Evolutionary conservation across 1,140 invertebrate genomes (phyloP).

Genomic region (Chironomus tepperi): DNA sequence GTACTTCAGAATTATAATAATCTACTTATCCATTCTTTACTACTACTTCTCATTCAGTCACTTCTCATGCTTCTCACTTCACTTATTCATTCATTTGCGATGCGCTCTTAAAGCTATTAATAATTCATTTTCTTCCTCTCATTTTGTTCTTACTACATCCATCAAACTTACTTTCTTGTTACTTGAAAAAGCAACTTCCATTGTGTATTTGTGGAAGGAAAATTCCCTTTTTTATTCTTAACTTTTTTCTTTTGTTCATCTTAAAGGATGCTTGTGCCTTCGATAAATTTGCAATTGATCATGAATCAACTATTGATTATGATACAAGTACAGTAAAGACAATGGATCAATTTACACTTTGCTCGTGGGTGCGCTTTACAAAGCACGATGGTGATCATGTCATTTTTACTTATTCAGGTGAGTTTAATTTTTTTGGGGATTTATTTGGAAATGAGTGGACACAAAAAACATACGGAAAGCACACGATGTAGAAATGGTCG

Average conservation of each 20-base stretch:
- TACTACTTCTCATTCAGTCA: neutral
- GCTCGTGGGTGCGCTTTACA: slow-evolving; percentile 68
- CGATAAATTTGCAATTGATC: slow-evolving; percentile 39
- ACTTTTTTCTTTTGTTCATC: neutral
- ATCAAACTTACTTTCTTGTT: neutral
- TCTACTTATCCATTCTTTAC: neutral
- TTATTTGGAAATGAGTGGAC: slow-evolving; percentile 24
- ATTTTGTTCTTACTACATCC: neutral
- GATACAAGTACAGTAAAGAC: slow-evolving; percentile 54
- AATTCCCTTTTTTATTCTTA: neutral
- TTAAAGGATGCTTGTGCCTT: slow-evolving; percentile 33
- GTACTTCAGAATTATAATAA: no score
- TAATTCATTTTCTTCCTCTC: neutral
- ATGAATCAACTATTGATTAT: slow-evolving; percentile 50
- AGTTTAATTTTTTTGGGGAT: slow-evolving; percentile 37
- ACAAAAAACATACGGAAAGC: no score
- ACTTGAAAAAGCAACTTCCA: neutral
- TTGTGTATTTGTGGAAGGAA: neutral
- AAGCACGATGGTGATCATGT: slow-evolving; percentile 74
- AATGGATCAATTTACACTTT: slow-evolving; percentile 70
- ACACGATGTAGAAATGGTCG: no score
- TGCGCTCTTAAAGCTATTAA: neutral
- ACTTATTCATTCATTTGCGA: neutral
- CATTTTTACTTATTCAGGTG: slow-evolving; percentile 70
- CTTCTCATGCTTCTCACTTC: neutral